A percentile compares a stretch with the other conserved stretches of the same genome.
phyloP scores from a whole-genome alignment of 2,797 vertebrate species.

The Epinephelus coioides region DNA sequence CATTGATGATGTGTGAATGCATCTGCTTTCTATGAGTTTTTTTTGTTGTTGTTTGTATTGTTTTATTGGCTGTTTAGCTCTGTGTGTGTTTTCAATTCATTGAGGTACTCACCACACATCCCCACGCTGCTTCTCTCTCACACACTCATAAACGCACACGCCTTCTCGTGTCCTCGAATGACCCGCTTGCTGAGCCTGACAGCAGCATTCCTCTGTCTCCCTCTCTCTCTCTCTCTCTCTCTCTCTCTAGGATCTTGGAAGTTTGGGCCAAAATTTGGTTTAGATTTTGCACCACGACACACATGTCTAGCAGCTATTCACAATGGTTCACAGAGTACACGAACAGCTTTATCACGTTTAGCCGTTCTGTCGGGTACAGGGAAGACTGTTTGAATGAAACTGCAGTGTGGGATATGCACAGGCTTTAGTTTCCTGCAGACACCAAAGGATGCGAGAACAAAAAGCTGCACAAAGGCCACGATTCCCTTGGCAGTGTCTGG shows the following conservation, averaged over 20 bases:
- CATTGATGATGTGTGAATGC: slow-evolving; percentile 52
- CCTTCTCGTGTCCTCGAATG: slow-evolving; percentile 64
- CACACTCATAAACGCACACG: slow-evolving; percentile 53
- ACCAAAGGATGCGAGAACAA: slow-evolving; percentile 44
- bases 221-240: slow-evolving; percentile 48
- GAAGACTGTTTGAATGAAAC: slow-evolving; percentile 20
- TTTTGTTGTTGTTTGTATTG: slow-evolving; percentile 56
- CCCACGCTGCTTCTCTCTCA: slow-evolving; percentile 28
- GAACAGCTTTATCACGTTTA: slow-evolving; percentile 23
- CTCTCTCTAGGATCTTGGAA: slow-evolving; percentile 60
- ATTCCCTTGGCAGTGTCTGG: slow-evolving; percentile 55
- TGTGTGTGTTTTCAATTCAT: slow-evolving; percentile 65
- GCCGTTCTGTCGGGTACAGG: not conserved
- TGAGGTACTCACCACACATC: slow-evolving; percentile 67
- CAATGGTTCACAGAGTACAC: slow-evolving; percentile 23
- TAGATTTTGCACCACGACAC: slow-evolving; percentile 56
- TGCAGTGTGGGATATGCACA: slow-evolving; percentile 3
- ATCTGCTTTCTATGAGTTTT: slow-evolving; percentile 51
- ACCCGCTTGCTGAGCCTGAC: slow-evolving; percentile 44
- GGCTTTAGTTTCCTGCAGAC: slow-evolving; percentile 23
- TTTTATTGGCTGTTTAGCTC: slow-evolving; percentile 66
- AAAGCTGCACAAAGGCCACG: slow-evolving; percentile 42
- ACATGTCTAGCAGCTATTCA: slow-evolving; percentile 41
- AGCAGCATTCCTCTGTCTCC: slow-evolving; percentile 52
- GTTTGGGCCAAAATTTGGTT: slow-evolving; percentile 54